A percentile compares a stretch with the other conserved stretches of the same genome.
Evolutionary conservation across 2,113 vertebrate species (phyloP).

Genomic region (Mirza zaza): DNA sequence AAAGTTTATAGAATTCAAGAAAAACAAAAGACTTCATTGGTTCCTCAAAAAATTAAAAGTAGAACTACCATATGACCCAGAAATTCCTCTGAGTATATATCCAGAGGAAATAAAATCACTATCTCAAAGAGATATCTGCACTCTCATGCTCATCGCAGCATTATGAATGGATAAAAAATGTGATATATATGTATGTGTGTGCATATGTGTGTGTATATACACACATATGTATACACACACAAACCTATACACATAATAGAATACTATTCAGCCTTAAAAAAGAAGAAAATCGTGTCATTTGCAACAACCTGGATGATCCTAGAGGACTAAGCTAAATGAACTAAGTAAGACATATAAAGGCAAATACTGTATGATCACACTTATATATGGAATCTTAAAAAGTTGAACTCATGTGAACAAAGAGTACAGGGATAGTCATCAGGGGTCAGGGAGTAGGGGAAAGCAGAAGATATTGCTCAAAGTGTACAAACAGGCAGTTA

Average conservation of each 20-base stretch:
- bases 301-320: too few species aligned
- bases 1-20: neutral
- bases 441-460: too few species aligned
- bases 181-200: neutral
- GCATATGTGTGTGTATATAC: neutral
- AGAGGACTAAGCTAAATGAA: too few species aligned
- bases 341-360: too few species aligned
- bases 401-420: neutral
- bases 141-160: neutral
- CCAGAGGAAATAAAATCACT: neutral
- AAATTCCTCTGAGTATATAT: neutral
- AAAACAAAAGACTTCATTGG: neutral
- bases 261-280: neutral
- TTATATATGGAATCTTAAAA: neutral
- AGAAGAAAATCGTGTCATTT: neutral
- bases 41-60: neutral
- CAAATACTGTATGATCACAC: too few species aligned
- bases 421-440: neutral
- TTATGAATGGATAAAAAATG: neutral
- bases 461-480: neutral
- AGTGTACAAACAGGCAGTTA: neutral
- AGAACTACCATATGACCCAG: neutral
- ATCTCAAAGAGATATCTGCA: neutral
- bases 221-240: too few species aligned
- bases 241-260: neutral